Evolutionary conservation across 2,888 invertebrate species (phyloP).

Genomic region (Leucophenga montana): DNA sequence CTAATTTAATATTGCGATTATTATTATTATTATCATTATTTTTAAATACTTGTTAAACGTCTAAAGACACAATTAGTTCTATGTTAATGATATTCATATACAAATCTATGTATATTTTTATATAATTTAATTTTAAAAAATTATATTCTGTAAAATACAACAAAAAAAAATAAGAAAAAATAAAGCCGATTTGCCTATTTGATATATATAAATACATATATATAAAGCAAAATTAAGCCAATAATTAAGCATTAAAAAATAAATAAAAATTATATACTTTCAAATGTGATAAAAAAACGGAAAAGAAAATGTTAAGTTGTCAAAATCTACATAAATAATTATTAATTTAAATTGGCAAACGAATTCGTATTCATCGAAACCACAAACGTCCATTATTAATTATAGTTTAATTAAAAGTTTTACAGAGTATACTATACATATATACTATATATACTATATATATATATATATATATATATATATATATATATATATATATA

Average conservation of each 20-base stretch:
- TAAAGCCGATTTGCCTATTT: neutral
- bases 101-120: conserved; percentile 29
- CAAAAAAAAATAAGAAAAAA: neutral
- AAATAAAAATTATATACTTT: conserved; percentile 47
- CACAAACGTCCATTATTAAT: conserved; percentile 39
- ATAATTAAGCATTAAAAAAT: conserved; percentile 44
- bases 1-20: conserved; percentile 23
- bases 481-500: no score
- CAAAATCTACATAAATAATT: conserved; percentile 24
- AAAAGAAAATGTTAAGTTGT: conserved; percentile 34
- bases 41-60: conserved; percentile 22
- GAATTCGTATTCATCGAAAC: neutral
- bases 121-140: conserved; percentile 48
- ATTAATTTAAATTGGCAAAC: neutral
- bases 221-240: conserved; percentile 17
- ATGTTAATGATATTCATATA: conserved; percentile 9
- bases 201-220: neutral
- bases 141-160: conserved; percentile 46
- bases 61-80: conserved; percentile 5
- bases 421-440: neutral
- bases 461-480: no score
- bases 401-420: conserved; percentile 32
- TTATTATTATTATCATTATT: conserved; percentile 11
- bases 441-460: no score
- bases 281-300: conserved; percentile 60